A percentile compares a stretch with the other conserved stretches of the same genome.
These are phyloP conservation scores for Eumeta japonica DNA, from an alignment of 1,140 invertebrate genomes.

Conservation along the genomic window DNA sequence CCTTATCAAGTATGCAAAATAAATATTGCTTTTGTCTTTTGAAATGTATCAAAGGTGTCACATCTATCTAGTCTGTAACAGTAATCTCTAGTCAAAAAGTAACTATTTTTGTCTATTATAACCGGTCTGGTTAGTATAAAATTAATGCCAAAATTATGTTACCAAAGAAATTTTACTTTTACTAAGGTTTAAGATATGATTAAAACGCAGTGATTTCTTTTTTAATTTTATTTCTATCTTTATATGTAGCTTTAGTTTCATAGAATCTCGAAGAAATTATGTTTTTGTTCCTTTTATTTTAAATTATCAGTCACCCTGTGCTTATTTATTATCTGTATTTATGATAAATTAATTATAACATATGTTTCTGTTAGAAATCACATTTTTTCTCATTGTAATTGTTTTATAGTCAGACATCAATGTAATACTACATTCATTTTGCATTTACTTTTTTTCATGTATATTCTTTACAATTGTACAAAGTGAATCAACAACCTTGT, in stretches of 20 bases:
- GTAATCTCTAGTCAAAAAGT: constrained; percentile 25
- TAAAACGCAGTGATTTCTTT: constrained; percentile 26
- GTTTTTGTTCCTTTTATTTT: constrained; percentile 19
- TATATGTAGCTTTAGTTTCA: constrained; percentile 27
- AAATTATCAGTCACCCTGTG: constrained; percentile 8
- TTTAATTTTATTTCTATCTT: constrained; percentile 26
- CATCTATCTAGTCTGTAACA: constrained; percentile 24
- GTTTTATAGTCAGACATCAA: constrained; percentile 16
- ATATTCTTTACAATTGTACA: constrained; percentile 15
- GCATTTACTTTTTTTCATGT: constrained; percentile 28
- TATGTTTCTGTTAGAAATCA: constrained; percentile 4
- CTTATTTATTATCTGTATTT: constrained; percentile 4
- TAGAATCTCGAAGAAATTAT: constrained; percentile 38
- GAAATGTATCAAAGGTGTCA: constrained; percentile 17
- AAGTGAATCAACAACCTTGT: constrained; percentile 17
- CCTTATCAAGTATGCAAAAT: no score
- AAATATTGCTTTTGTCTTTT: no score
- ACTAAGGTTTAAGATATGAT: constrained; percentile 9
- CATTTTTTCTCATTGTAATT: constrained; percentile 8
- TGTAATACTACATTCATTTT: constrained; percentile 34
- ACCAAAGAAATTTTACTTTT: constrained; percentile 9
- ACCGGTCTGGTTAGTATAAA: constrained; percentile 1
- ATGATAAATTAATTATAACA: constrained; percentile 8
- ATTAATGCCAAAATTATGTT: constrained; percentile 11
- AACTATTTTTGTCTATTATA: constrained; percentile 29